These are phyloP conservation scores for Diabrotica undecimpunctata DNA, from an alignment of 1,140 invertebrate genomes.

Conservation along the genomic window DNA sequence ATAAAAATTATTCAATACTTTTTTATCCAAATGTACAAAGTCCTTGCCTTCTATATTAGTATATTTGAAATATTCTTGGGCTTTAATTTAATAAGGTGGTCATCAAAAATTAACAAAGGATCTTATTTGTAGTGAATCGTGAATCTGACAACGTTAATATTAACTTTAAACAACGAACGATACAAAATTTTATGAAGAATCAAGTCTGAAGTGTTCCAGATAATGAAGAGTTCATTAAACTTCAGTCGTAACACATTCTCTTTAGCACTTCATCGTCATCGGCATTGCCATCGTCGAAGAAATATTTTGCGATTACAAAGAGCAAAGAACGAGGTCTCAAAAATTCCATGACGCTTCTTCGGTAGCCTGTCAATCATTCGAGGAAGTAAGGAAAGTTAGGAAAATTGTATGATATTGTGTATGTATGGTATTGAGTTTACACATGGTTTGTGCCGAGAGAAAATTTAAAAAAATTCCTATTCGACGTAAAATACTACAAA, in stretches of 20 bases:
- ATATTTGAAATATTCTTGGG: no score
- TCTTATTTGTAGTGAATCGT: neutral
- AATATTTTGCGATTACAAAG: constrained; percentile 17
- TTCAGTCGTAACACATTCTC: constrained; percentile 28
- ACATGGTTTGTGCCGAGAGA: no score
- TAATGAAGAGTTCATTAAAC: constrained; percentile 31
- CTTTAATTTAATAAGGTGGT: no score
- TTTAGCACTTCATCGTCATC: constrained; percentile 23
- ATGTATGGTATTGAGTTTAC: no score
- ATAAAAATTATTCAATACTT: no score
- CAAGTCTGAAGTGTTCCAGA: constrained; percentile 30
- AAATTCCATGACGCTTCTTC: constrained; percentile 17
- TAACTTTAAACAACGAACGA: constrained; percentile 19
- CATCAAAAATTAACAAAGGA: no score
- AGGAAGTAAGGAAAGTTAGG: no score
- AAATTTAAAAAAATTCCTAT: no score
- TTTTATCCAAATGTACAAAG: no score
- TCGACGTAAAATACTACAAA: no score
- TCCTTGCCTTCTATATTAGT: no score
- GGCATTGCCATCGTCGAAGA: neutral
- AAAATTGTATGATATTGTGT: no score
- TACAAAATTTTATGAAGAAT: constrained; percentile 27
- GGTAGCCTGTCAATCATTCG: neutral
- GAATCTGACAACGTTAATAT: neutral
- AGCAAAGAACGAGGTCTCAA: constrained; percentile 25